Conservation (phyloP, 1,140 invertebrate species). For the Mesaphorura yosii region DNA sequence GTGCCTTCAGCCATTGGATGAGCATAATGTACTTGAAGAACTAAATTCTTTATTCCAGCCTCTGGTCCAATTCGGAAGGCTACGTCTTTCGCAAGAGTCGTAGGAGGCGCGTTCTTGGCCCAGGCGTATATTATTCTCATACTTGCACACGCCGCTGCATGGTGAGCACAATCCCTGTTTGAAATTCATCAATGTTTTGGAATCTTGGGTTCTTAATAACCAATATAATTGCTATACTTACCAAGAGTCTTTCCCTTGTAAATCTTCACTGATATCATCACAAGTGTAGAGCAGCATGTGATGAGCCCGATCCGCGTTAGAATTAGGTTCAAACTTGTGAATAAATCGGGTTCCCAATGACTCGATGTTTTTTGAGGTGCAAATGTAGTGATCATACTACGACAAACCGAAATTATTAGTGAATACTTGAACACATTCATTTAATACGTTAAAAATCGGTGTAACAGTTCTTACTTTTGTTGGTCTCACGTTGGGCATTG, state of each 20-base stretch:
- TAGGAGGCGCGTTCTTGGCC: constrained; percentile 50
- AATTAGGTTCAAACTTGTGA: constrained; percentile 36
- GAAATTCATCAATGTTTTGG: constrained; percentile 8
- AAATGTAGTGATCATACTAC: constrained; percentile 36
- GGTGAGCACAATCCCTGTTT: constrained; percentile 38
- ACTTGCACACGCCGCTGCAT: constrained; percentile 34
- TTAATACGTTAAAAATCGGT: neutral
- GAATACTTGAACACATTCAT: too few species aligned
- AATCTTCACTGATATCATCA: constrained; percentile 34
- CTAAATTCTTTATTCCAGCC: constrained; percentile 41
- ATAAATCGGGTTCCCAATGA: constrained; percentile 34
- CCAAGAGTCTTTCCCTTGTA: constrained; percentile 31
- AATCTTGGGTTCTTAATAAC: too few species aligned
- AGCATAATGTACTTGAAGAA: constrained; percentile 43
- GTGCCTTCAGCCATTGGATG: constrained; percentile 31
- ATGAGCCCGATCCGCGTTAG: constrained; percentile 39
- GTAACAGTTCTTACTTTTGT: constrained; percentile 18
- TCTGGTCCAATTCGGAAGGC: constrained; percentile 45
- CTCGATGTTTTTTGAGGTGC: constrained; percentile 34
- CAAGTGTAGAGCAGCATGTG: constrained; percentile 54
- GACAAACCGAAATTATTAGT: constrained; percentile 5
- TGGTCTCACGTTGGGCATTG: constrained; percentile 26
- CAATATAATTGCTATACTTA: constrained; percentile 20
- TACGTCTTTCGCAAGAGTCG: constrained; percentile 44
- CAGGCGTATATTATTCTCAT: constrained; percentile 50